Base-by-base conservation (phyloP, 1,140 invertebrate genomes). In the Tetraneura akinire region DNA sequence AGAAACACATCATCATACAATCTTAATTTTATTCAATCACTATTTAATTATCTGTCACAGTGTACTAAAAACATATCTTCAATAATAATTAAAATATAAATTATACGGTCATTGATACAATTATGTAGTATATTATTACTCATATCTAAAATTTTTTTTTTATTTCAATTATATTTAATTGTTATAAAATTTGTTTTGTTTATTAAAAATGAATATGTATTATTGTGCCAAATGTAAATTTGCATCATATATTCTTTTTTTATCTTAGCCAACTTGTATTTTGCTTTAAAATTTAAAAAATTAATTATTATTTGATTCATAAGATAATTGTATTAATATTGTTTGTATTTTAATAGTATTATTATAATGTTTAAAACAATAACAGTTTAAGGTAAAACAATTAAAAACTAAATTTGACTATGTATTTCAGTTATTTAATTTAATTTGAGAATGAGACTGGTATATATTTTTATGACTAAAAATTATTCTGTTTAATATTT, bases 391-490 rank as follows among this genome's bases (percentile, higher is more conserved):
- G 45, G 8, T 21, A 45, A 23, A 5, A 23, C 0, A 23, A 45
- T 45, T 11, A 66, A 16, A 0, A 45, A 45, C 11, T 66, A 23
- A 21, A 21, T 14, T 45, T 45, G 0, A 45, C 5, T 21, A 57
- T 57, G 21, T 5, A 14, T 45, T 4, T 45, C n/a, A 11, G 13
- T 68, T 47, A 11, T 45, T 16, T 68, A 9, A 9, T n/a, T n/a
- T n/a, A 23, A 47, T 68, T 47, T 68, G 23, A 47, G 14, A 45
- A 45, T 13, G 66, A 68, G 66, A 68, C 37, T 68, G 42, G 66
- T 68, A 23, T 26, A 16, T 23, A 45, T 8, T 32, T 29, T 45
- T 45, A 26, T 47, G 14, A 45, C 45, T 47, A 26, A 47, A 68
- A 16, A 16, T 23, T 47, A 47, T 68, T 9, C 23, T 11, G 45